Evolutionary conservation across 1,140 invertebrate species (phyloP).

Genomic region (Diplogasteroides magnus): DNA sequence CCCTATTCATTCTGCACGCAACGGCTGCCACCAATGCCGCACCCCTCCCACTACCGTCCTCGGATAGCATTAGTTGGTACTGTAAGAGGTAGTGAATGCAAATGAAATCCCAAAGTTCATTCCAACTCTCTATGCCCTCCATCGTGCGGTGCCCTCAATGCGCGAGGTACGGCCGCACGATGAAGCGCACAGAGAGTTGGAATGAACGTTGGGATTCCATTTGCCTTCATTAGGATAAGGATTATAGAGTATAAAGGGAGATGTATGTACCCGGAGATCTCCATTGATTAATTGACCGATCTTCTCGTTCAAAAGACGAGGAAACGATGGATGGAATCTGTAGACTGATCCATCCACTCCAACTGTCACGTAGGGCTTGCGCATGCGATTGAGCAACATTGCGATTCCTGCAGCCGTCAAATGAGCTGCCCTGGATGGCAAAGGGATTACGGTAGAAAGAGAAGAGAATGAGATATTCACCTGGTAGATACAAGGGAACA

Average conservation of each 20-base stretch:
- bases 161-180: too few species aligned
- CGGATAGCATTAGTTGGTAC: conserved; percentile 93
- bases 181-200: too few species aligned
- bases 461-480: too few species aligned
- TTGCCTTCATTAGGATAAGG: too few species aligned
- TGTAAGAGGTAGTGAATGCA: conserved; percentile 34
- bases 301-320: conserved; percentile 86
- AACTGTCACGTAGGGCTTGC: conserved; percentile 79
- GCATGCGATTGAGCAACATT: conserved; percentile 67
- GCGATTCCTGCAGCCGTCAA: conserved; percentile 81
- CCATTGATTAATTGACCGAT: conserved; percentile 77
- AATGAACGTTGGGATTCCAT: too few species aligned
- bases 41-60: conserved; percentile 94
- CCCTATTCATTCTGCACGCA: conserved; percentile 59
- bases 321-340: conserved; percentile 94
- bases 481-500: conserved; percentile 77
- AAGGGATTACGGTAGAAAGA: neutral
- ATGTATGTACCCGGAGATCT: too few species aligned
- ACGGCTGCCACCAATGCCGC: conserved; percentile 94
- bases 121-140: too few species aligned
- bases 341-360: conserved; percentile 98
- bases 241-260: neutral
- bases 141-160: too few species aligned
- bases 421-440: conserved; percentile 75
- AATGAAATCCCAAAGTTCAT: too few species aligned